Conservation (phyloP, 2,888 invertebrate genomes). For the Eupithecia inturbata region DNA sequence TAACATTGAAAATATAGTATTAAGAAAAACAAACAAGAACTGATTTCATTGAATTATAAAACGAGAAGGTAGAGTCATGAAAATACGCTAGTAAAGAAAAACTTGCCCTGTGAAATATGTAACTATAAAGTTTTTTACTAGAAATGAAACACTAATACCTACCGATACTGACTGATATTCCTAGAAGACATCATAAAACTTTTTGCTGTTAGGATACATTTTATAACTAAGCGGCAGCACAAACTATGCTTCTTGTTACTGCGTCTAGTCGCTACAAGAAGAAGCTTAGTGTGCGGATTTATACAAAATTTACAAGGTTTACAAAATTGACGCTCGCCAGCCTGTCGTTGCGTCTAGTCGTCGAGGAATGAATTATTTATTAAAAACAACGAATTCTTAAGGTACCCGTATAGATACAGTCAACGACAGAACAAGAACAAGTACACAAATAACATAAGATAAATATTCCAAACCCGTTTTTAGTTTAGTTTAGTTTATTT, state of each 20-base stretch:
- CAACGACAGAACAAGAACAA: too few relatives aligned
- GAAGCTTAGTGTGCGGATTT: background rate
- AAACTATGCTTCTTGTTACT: background rate
- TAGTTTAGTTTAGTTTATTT: too few relatives aligned
- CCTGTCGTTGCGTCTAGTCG: too few relatives aligned
- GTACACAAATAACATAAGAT: too few relatives aligned
- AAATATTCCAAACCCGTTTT: too few relatives aligned
- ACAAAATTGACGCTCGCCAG: too few relatives aligned
- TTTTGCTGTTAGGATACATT: background rate
- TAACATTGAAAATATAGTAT: too few relatives aligned
- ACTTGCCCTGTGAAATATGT: background rate
- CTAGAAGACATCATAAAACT: background rate
- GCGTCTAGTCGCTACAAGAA: background rate
- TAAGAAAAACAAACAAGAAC: background rate
- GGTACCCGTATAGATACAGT: too few relatives aligned
- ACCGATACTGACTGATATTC: background rate
- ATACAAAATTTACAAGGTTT: too few relatives aligned
- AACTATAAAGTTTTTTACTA: background rate
- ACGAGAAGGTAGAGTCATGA: background rate
- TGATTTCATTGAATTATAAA: background rate
- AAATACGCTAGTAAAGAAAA: background rate
- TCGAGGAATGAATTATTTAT: too few relatives aligned
- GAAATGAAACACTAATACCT: background rate
- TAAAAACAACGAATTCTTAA: too few relatives aligned
- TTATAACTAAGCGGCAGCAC: background rate